A percentile compares a stretch with the other conserved stretches of the same genome.
Conservation (phyloP, 1,140 invertebrate species). For the Drosophila funebris region DNA sequence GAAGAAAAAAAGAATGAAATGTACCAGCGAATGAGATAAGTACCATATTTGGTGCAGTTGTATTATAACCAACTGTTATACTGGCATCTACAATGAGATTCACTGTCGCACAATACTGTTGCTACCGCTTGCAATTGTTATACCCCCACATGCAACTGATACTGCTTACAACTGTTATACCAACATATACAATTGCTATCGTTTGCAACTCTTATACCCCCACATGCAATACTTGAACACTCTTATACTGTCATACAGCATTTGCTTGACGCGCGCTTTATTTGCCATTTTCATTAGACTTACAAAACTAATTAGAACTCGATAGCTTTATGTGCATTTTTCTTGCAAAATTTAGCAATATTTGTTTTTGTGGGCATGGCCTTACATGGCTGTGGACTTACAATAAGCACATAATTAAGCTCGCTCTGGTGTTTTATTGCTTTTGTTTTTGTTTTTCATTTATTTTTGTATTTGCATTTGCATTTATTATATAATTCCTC, state of each 20-base stretch:
- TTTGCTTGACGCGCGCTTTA: conserved; percentile 38
- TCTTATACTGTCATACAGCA: conserved; percentile 55
- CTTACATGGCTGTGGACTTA: conserved; percentile 15
- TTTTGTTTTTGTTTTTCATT: conserved; percentile 2
- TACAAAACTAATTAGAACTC: conserved; percentile 48
- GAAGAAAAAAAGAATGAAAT: no score
- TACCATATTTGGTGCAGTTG: no score
- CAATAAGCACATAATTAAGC: conserved; percentile 42
- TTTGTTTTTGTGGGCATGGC: conserved; percentile 28
- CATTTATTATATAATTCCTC: conserved; percentile 1
- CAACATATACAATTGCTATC: background rate
- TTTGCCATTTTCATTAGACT: conserved; percentile 46
- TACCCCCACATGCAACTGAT: background rate
- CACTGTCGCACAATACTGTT: background rate
- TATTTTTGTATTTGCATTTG: no score
- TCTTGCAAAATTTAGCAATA: conserved; percentile 20
- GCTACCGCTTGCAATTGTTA: background rate
- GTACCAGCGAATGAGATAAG: no score
- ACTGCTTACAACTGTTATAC: background rate
- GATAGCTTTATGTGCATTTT: conserved; percentile 30
- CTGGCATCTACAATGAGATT: no score
- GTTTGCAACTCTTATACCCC: background rate
- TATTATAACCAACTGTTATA: no score
- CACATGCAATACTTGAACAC: background rate
- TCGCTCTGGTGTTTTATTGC: conserved; percentile 19